Conservation (phyloP, 2,888 invertebrate genomes). For the Chelonus formosanus region DNA sequence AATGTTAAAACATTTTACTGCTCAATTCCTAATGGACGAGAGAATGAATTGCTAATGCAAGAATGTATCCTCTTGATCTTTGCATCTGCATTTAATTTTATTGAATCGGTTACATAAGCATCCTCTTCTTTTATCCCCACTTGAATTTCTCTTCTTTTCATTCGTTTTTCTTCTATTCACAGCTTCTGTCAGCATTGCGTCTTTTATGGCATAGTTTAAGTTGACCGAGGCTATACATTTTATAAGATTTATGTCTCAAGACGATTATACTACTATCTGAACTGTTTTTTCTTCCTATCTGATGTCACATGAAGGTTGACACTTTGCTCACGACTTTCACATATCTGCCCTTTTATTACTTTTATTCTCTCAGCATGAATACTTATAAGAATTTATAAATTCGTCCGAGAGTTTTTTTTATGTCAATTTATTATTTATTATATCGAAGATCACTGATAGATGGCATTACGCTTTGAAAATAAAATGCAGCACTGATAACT, state of each 20-base stretch:
- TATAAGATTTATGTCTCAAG: slow-evolving; percentile 29
- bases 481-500: background rate
- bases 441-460: background rate
- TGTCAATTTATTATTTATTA: slow-evolving; percentile 1
- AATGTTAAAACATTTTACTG: background rate
- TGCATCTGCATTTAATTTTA: slow-evolving; percentile 24
- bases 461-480: background rate
- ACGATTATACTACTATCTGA: slow-evolving; percentile 2
- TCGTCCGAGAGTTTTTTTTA: background rate
- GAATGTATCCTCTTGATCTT: slow-evolving; percentile 22
- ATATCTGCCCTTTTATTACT: slow-evolving; percentile 1
- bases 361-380: slow-evolving; percentile 44
- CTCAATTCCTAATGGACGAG: background rate
- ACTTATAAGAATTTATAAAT: background rate
- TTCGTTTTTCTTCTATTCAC: slow-evolving; percentile 35
- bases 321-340: slow-evolving; percentile 43
- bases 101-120: slow-evolving; percentile 14
- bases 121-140: slow-evolving; percentile 14
- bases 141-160: slow-evolving; percentile 9
- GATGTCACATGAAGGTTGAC: slow-evolving; percentile 15
- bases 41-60: slow-evolving; percentile 19
- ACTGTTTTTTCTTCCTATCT: slow-evolving; percentile 35
- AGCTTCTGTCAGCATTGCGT: slow-evolving; percentile 43
- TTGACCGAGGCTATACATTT: slow-evolving; percentile 63
- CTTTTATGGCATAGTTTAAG: slow-evolving; percentile 58